Percentiles rank a stretch among this genome's conserved stretches.
Conservation (phyloP, 2,888 invertebrate species). For the Lagria hirta region DNA sequence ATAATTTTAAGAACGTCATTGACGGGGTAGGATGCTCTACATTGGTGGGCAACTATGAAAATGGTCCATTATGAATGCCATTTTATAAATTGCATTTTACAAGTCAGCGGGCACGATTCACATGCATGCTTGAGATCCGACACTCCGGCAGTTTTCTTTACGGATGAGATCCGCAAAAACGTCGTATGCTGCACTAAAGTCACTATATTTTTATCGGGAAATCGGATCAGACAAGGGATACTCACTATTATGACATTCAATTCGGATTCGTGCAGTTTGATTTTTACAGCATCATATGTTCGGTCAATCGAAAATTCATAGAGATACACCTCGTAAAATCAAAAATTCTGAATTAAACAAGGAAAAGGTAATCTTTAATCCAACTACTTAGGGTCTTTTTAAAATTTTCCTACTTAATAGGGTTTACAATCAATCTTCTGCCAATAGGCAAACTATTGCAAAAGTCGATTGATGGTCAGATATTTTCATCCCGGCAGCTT, state of each 20-base stretch:
- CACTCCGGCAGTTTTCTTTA: constrained; percentile 26
- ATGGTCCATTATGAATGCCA: constrained; percentile 33
- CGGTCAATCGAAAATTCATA: constrained; percentile 25
- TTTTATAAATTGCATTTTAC: constrained; percentile 35
- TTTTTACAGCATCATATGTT: constrained; percentile 23
- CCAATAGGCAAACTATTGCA: too few species aligned
- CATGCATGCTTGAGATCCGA: constrained; percentile 25
- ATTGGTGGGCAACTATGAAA: constrained; percentile 27
- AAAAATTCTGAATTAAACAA: constrained; percentile 28
- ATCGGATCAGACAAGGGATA: constrained; percentile 28
- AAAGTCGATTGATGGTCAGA: too few species aligned
- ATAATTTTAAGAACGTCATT: constrained; percentile 4
- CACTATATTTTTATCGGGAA: constrained; percentile 30
- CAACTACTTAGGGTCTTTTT: constrained; percentile 10
- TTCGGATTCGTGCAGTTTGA: constrained; percentile 23
- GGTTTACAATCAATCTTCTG: constrained; percentile 24
- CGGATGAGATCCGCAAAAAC: constrained; percentile 24
- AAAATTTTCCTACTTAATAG: too few species aligned
- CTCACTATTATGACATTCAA: constrained; percentile 30
- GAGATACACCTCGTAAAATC: constrained; percentile 24
- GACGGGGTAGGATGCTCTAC: constrained; percentile 3
- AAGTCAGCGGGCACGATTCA: constrained; percentile 32
- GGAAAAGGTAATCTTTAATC: constrained; percentile 17
- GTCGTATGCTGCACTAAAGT: constrained; percentile 20
- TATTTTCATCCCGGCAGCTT: too few species aligned